Percentiles rank a stretch among this genome's conserved stretches.
Evolutionary conservation across 2,888 invertebrate genomes (phyloP).

Genomic region (Chorisops tibialis): DNA sequence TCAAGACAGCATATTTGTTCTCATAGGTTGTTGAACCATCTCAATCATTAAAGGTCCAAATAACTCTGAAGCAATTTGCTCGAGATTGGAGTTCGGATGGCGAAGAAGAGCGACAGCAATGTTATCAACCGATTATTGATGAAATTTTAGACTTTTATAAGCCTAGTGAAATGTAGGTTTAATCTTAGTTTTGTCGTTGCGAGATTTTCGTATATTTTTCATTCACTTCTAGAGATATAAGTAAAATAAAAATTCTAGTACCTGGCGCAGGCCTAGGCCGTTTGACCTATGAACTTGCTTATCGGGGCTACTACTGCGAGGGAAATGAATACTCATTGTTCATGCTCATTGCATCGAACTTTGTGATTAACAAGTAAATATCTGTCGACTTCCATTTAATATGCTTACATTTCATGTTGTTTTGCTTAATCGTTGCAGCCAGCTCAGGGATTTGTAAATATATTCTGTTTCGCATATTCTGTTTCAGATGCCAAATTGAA

Average conservation of each 20-base stretch:
- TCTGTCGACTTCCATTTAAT: too few relatives aligned
- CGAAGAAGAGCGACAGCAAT: constrained; percentile 74
- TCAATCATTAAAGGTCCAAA: constrained; percentile 70
- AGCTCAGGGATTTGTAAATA: neutral
- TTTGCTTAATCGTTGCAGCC: neutral
- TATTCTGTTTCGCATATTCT: neutral
- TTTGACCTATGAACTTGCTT: constrained; percentile 90
- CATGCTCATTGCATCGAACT: constrained; percentile 96
- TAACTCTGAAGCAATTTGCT: constrained; percentile 92
- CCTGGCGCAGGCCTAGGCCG: constrained; percentile 97
- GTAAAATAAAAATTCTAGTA: constrained; percentile 71
- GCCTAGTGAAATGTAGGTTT: constrained; percentile 58
- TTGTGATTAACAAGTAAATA: constrained; percentile 90
- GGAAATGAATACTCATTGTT: constrained; percentile 98
- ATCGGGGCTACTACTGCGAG: constrained; percentile 84
- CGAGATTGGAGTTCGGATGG: constrained; percentile 94
- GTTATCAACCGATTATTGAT: constrained; percentile 85
- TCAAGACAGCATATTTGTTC: constrained; percentile 14
- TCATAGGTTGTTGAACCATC: constrained; percentile 47
- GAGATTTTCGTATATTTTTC: too few relatives aligned
- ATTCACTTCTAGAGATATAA: constrained; percentile 41
- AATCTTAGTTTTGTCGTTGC: too few relatives aligned
- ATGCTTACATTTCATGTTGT: constrained; percentile 41
- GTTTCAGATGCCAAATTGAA: constrained; percentile 47
- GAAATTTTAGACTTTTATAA: constrained; percentile 75